Conservation (phyloP, 2,113 vertebrate genomes). For the Eublepharis macularius region DNA sequence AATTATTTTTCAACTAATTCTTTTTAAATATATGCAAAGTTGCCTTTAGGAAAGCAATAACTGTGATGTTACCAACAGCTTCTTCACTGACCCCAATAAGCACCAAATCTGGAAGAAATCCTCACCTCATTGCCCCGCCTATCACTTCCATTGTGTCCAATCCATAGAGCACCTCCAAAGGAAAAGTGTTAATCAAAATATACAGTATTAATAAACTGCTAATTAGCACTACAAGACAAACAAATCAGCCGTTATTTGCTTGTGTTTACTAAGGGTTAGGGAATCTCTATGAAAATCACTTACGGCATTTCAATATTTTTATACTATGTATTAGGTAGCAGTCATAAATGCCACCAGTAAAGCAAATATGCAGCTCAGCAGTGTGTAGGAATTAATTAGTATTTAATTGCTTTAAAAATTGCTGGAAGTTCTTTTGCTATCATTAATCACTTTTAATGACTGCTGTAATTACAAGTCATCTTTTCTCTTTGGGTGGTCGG, state of each 20-base stretch:
- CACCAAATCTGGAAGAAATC: not conserved
- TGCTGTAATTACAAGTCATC: conserved; percentile 69
- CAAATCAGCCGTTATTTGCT: conserved; percentile 65
- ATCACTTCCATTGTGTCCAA: not conserved
- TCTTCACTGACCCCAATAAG: not conserved
- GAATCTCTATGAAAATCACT: conserved; percentile 67
- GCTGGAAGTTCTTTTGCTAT: conserved; percentile 72
- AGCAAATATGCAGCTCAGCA: conserved; percentile 64
- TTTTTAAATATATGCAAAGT: not conserved
- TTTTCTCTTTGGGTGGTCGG: conserved; percentile 70
- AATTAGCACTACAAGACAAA: conserved; percentile 56
- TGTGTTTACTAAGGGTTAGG: conserved; percentile 53
- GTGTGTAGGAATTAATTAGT: conserved; percentile 71
- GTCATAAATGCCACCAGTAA: conserved; percentile 68
- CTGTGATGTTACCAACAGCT: not conserved
- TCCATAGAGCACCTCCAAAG: not conserved
- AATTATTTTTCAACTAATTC: not conserved
- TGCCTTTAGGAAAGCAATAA: not conserved
- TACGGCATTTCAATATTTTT: conserved; percentile 62
- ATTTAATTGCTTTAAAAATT: conserved; percentile 71
- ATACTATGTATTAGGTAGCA: conserved; percentile 45
- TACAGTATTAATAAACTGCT: conserved; percentile 23
- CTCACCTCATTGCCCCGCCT: not conserved
- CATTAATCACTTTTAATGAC: conserved; percentile 74
- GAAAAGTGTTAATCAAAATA: not conserved